phyloP scores from a whole-genome alignment of 1,140 invertebrate species.

The Philotrypesis tridentata region DNA sequence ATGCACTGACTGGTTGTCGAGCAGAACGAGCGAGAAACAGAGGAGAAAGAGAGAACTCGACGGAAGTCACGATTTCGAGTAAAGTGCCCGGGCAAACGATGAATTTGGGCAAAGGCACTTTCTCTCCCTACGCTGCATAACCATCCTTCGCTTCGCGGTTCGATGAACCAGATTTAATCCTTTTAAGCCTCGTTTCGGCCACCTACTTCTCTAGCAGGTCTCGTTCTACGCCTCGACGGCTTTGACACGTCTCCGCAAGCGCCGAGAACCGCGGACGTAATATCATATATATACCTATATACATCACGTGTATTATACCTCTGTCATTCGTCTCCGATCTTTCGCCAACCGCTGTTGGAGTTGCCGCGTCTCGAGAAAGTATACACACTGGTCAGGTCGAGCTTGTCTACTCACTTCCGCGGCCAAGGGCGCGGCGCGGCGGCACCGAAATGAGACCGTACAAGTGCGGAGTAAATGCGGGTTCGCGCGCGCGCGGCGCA shows the following conservation, averaged over 20 bases:
- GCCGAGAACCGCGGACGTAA: background rate
- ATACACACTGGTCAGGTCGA: too few species aligned
- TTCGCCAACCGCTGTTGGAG: background rate
- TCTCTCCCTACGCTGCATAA: conserved; percentile 28
- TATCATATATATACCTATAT: too few species aligned
- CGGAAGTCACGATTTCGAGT: conserved; percentile 54
- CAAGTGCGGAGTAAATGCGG: background rate
- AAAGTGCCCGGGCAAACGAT: conserved; percentile 59
- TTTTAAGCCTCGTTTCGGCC: conserved; percentile 54
- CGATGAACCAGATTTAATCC: conserved; percentile 66
- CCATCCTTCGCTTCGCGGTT: conserved; percentile 60
- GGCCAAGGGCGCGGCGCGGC: too few species aligned
- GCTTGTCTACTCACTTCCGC: too few species aligned
- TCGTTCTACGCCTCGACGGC: background rate
- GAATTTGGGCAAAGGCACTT: conserved; percentile 63
- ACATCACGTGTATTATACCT: too few species aligned
- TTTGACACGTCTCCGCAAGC: conserved; percentile 27
- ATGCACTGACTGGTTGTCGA: conserved; percentile 21
- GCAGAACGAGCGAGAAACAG: conserved; percentile 34
- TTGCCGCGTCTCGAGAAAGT: too few species aligned
- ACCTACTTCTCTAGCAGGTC: conserved; percentile 24
- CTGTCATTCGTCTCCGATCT: background rate
- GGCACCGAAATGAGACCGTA: background rate
- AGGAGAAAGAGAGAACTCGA: conserved; percentile 45
- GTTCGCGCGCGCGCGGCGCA: background rate